Base-by-base conservation (phyloP, 2,888 invertebrate genomes). In the Heliconius charithonia region DNA sequence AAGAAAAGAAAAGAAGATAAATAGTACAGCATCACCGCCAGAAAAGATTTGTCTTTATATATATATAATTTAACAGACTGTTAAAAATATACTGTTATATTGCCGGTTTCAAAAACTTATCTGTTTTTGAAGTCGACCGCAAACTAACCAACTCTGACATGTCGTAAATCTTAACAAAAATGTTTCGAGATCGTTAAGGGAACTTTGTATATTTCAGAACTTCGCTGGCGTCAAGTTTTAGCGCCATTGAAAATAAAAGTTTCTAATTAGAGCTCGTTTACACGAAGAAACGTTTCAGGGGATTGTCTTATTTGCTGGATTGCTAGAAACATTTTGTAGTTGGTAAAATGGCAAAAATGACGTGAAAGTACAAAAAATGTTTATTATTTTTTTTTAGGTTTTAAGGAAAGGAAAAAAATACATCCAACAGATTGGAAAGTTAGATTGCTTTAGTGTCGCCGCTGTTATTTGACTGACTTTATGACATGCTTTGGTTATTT, bases 191-290 rank as follows among this genome's bases (percentile, higher is more conserved):
- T 72, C 37, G 29, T 37, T 12, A 29, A 72, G 59, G 16, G n/a
- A 59, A 32, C 13, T 59, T 32, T n/a, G 22, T 32, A 72, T n/a
- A n/a, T 32, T 69, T 69, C 16, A n/a, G 9, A 72, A 13, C 37
- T 72, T 72, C 12, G 29, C 27, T 4, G 4, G 70, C 51, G 51
- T 72, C 10, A 72, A 72, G 59, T n/a, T 72, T 13, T 13, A 59
- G 32, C 22, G 70, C 27, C 51, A 22, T 71, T n/a, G 29, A 71
- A 51, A 71, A 71, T 59, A 59, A 41, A 72, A 72, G 56, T 72
- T 72, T 72, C 59, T 59, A 72, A 72, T 72, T 72, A 72, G 9
- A 72, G 72, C 72, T 59, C 72, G 72, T 72, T 72, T 72, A 59
- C 72, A 32, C 29, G 32, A 72, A 59, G 32, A 72, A 72, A 32